Conservation (phyloP, 2,888 invertebrate genomes). For the Drosophila prolongata region DNA sequence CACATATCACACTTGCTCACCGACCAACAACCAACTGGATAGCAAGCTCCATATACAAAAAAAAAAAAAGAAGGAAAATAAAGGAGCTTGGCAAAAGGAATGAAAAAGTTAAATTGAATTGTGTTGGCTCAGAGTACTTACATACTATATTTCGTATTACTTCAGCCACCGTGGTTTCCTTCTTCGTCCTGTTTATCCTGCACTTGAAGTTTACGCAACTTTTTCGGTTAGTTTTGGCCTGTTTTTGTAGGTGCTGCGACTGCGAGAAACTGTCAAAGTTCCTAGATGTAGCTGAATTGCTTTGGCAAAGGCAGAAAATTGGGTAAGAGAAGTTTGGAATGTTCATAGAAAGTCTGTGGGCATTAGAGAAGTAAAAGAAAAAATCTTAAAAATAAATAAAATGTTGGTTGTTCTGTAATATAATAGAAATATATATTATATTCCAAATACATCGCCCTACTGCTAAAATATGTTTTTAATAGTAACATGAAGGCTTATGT, state of each 20-base stretch:
- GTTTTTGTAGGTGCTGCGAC: slow-evolving; percentile 57
- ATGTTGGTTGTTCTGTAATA: no score
- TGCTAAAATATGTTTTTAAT: no score
- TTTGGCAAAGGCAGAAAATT: slow-evolving; percentile 27
- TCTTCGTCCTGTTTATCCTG: slow-evolving; percentile 44
- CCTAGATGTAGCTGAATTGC: slow-evolving; percentile 54
- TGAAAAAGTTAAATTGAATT: slow-evolving; percentile 80
- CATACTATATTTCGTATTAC: slow-evolving; percentile 55
- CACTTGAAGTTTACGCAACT: slow-evolving; percentile 71
- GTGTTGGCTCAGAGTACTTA: slow-evolving; percentile 74
- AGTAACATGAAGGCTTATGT: no score
- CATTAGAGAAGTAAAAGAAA: no score
- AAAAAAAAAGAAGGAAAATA: slow-evolving; percentile 72
- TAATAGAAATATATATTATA: no score
- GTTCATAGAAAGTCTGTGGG: no score
- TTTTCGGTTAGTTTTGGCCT: slow-evolving; percentile 55
- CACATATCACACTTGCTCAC: slow-evolving; percentile 48
- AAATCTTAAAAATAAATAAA: no score
- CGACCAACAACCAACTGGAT: slow-evolving; percentile 1
- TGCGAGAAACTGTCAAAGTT: slow-evolving; percentile 70
- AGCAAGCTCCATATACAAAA: slow-evolving; percentile 36
- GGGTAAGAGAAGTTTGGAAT: neutral
- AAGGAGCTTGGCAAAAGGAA: slow-evolving; percentile 69
- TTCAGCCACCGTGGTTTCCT: slow-evolving; percentile 12
- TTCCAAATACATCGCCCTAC: no score